Evolutionary conservation across 1,140 invertebrate species (phyloP).

Genomic region (Cherax quadricarinatus): DNA sequence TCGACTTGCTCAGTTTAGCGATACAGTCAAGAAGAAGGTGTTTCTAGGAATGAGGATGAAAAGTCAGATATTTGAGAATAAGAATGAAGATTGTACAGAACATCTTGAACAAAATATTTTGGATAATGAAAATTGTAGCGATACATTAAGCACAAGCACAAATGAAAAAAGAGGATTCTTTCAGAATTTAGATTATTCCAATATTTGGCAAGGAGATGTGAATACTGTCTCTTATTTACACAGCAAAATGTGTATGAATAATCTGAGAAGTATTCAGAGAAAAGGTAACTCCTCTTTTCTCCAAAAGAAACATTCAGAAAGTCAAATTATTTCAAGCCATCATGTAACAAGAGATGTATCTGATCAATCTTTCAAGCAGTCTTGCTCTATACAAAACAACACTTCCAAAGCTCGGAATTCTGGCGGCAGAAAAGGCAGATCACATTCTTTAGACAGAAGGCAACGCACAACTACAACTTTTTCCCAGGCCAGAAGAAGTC

Average conservation of each 20-base stretch:
- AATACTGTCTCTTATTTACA: not conserved
- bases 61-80: not conserved
- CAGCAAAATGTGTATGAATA: not conserved
- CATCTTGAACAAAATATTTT: not conserved
- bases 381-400: not conserved
- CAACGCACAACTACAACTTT: not conserved
- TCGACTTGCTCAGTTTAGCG: slow-evolving; percentile 33
- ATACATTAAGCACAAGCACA: not conserved
- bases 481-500: not conserved
- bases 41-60: slow-evolving; percentile 39
- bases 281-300: not conserved
- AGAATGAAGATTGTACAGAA: not conserved
- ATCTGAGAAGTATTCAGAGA: not conserved
- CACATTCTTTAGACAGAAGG: not conserved
- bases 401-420: not conserved
- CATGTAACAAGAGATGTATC: not conserved
- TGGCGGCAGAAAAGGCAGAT: not conserved
- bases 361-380: not conserved
- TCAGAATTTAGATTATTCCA: slow-evolving; percentile 28
- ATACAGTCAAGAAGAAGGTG: slow-evolving; percentile 27
- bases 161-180: slow-evolving; percentile 44
- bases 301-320: not conserved
- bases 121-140: not conserved
- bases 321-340: not conserved
- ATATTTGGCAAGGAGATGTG: slow-evolving; percentile 6